Conservation (phyloP, 2,113 vertebrate genomes). For the Pluvianellus socialis region DNA sequence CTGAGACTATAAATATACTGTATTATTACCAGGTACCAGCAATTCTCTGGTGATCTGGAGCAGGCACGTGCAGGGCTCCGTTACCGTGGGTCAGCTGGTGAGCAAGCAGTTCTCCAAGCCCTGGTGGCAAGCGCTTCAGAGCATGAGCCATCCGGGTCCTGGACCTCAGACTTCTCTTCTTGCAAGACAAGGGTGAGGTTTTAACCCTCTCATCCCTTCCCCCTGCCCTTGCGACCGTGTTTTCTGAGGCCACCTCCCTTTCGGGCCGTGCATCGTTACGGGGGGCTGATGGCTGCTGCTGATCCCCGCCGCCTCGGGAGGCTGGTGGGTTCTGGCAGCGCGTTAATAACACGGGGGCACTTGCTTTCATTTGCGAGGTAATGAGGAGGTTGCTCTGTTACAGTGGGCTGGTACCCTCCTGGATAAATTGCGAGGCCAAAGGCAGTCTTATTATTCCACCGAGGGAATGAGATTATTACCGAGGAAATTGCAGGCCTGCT, state of each 20-base stretch:
- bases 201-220: not conserved
- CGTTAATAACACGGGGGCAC: not conserved
- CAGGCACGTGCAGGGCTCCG: not conserved
- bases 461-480: constrained; percentile 48
- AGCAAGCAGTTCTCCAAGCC: not conserved
- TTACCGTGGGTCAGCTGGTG: rapidly evolving
- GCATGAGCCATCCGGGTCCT: not conserved
- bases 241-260: not conserved
- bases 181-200: not conserved
- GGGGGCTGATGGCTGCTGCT: not conserved
- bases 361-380: not conserved
- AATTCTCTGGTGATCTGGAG: not conserved
- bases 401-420: not conserved
- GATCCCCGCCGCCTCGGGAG: not conserved
- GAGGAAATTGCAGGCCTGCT: constrained; percentile 59
- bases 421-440: constrained; percentile 31
- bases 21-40: not conserved
- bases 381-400: constrained; percentile 2
- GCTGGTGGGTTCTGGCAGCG: not conserved
- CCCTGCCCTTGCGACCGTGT: rapidly evolving
- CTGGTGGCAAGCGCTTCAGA: not conserved
- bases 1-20: not conserved
- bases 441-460: not conserved
- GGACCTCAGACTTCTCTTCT: not conserved
- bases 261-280: rapidly evolving